Conservation (phyloP, 2,113 vertebrate species). For the Oncorhynchus tshawytscha region DNA sequence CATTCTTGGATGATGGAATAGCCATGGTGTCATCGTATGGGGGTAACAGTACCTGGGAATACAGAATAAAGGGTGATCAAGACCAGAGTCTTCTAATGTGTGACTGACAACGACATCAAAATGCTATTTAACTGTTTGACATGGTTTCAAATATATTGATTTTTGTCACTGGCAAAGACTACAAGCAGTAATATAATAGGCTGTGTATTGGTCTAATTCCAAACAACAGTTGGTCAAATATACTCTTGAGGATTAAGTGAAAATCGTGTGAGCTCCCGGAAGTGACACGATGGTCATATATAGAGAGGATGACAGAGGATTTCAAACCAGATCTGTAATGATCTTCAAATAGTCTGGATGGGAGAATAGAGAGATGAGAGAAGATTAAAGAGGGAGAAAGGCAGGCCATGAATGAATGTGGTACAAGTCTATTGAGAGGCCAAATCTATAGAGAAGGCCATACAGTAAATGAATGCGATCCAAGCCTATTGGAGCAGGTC, state of each 20-base stretch:
- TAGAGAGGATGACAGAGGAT: neutral
- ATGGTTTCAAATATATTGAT: neutral
- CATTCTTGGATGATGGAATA: conserved; percentile 73
- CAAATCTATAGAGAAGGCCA: no score
- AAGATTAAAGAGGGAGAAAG: neutral
- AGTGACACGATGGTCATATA: neutral
- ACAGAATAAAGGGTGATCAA: conserved; percentile 2
- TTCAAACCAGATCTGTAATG: neutral
- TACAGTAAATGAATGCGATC: no score
- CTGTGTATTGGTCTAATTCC: neutral
- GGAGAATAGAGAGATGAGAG: neutral
- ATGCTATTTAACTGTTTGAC: neutral
- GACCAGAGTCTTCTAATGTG: neutral
- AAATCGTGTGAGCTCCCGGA: neutral
- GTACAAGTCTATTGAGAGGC: neutral
- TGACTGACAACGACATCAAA: neutral
- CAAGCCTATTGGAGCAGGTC: no score
- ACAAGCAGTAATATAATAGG: neutral
- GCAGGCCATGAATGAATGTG: neutral
- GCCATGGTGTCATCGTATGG: conserved; percentile 79
- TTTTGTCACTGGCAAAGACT: neutral
- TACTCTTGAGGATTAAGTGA: neutral
- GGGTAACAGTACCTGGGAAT: conserved; percentile 83
- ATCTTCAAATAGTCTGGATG: neutral
- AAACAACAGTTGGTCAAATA: neutral